A percentile compares a stretch with the other conserved stretches of the same genome.
Evolutionary conservation across 2,888 invertebrate species (phyloP).

Genomic region (Lithophane semibrunnea): DNA sequence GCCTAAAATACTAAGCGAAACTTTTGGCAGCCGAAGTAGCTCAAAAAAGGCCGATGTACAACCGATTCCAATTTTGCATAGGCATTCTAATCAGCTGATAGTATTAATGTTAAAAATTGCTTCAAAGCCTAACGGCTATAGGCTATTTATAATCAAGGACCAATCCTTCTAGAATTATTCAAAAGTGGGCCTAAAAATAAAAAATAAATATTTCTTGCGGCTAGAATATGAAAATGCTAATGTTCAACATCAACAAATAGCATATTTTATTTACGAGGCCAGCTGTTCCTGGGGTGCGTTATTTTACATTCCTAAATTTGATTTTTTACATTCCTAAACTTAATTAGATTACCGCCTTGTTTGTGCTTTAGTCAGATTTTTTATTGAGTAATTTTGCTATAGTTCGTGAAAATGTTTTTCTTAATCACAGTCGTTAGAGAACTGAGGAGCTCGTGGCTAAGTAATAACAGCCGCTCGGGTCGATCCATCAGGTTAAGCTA

Average conservation of each 20-base stretch:
- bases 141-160: conserved; percentile 17
- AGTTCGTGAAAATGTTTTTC: too few relatives aligned
- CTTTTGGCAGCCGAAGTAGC: neutral
- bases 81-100: neutral
- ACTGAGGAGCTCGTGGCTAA: too few relatives aligned
- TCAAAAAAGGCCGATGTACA: neutral
- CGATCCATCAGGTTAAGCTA: too few relatives aligned
- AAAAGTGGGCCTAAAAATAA: neutral
- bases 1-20: neutral
- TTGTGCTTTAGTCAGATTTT: too few relatives aligned
- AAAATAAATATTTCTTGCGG: too few relatives aligned
- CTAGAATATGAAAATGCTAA: neutral
- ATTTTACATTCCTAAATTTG: neutral
- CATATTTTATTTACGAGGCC: neutral
- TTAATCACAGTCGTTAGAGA: neutral
- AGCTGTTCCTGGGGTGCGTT: neutral
- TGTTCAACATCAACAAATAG: too few relatives aligned
- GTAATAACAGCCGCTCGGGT: too few relatives aligned
- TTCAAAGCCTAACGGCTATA: neutral
- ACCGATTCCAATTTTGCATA: neutral
- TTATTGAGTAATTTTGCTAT: too few relatives aligned
- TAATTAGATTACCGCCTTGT: too few relatives aligned
- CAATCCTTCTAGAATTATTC: neutral
- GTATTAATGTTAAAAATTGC: neutral
- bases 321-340: too few relatives aligned